phyloP scores from a whole-genome alignment of 1,140 invertebrate species.

The Lepidurus arcticus region DNA sequence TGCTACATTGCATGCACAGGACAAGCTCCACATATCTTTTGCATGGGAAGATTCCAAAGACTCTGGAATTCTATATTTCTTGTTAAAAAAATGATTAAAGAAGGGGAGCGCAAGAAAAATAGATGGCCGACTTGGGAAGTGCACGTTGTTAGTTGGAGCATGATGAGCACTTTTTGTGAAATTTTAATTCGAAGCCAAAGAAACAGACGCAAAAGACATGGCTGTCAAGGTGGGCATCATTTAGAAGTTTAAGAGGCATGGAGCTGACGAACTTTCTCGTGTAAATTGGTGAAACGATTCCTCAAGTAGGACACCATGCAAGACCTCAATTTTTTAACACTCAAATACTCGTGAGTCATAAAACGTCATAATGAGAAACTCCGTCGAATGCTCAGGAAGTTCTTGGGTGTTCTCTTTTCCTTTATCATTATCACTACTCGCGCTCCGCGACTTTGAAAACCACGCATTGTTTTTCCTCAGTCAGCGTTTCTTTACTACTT shows the following conservation, averaged over 20 bases:
- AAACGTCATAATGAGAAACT: conserved; percentile 7
- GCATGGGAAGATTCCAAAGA: neutral
- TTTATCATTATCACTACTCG: neutral
- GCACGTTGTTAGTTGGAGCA: neutral
- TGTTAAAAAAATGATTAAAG: neutral
- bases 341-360: conserved; percentile 2
- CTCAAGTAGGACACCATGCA: neutral
- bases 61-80: neutral
- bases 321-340: too few relatives aligned
- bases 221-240: neutral
- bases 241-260: neutral
- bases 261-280: conserved; percentile 14
- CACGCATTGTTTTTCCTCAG: neutral
- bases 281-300: neutral
- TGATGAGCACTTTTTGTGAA: neutral
- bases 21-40: neutral
- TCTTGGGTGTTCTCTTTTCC: neutral
- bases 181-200: neutral
- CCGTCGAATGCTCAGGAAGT: neutral
- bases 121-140: neutral
- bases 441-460: neutral
- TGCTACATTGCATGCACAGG: neutral
- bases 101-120: neutral
- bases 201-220: neutral
- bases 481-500: too few relatives aligned